Evolutionary conservation across 2,113 vertebrate genomes (phyloP).

Genomic region (Carlito syrichta): DNA sequence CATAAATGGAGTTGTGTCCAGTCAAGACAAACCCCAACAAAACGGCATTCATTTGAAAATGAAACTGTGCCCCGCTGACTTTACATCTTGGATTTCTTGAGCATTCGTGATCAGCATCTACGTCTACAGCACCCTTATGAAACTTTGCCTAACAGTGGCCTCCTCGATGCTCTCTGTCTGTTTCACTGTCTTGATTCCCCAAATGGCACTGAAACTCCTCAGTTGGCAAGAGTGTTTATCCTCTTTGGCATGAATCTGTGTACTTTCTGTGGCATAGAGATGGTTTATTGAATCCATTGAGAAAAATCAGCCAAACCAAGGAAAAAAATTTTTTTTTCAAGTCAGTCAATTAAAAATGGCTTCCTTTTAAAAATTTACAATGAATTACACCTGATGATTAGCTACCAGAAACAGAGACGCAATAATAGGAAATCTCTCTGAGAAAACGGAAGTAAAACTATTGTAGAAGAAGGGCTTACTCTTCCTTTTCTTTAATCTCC

Average conservation of each 20-base stretch:
- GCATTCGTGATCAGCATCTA: not conserved
- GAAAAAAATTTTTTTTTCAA: not conserved
- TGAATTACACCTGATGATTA: not conserved
- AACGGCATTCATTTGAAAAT: not conserved
- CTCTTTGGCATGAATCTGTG: not conserved
- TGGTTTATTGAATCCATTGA: not conserved
- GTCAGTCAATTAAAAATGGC: not conserved
- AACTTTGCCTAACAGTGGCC: not conserved
- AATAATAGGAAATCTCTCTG: not conserved
- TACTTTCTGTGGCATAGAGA: not conserved
- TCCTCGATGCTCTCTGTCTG: not conserved
- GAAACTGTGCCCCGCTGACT: not conserved
- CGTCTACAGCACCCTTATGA: not conserved
- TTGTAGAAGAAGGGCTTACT: not conserved
- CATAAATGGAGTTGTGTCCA: not conserved
- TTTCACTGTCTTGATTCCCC: not conserved
- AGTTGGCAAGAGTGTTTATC: not conserved
- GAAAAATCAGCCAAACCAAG: not conserved
- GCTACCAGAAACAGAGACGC: not conserved
- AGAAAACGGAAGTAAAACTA: not conserved
- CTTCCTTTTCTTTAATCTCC: not conserved
- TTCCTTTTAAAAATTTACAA: not conserved
- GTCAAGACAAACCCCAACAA: not conserved
- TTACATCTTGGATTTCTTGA: not conserved
- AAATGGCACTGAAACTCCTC: not conserved